Base-by-base conservation (phyloP, 2,797 vertebrate species). In the Myoxocephalus aenaeus region DNA sequence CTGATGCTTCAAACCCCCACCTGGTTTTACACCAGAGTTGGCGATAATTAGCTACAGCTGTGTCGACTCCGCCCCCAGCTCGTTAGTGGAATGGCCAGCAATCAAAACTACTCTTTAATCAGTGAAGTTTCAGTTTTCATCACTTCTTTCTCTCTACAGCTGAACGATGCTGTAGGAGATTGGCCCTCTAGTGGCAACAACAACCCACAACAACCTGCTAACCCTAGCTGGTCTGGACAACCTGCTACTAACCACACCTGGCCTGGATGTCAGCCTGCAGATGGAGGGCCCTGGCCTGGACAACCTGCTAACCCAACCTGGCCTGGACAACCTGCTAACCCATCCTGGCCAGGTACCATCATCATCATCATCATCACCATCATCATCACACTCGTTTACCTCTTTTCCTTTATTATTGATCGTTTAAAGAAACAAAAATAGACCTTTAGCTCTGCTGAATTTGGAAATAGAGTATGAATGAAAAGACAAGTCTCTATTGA, bases 161-260 rank as follows among this genome's bases (percentile, higher is more conserved):
- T 90, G 34, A 14, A n/a, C 7, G 87, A 89, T 0, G 87, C 86
- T 62, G 76, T 90, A 0, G 64, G 50, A 2, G 72, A 5, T 17
- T 73, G 79, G 80, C 67, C 80, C 3, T 0, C 34, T 40, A 22
- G 12, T 29, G 61, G 12, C 9, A 65, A 32, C 50, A 81, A 65
- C 13, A 38, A 38, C 36, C 8, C 38, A 38, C 42, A 44, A 44
- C 73, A 66, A 50, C 2, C 29, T 32, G 5, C 29, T 32, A 32
- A 32, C 29, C 29, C 29, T 4, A 36, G 38, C 29, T 32, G 29
- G 29, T 3, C 29, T 32, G 29, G 29, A 44, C 73, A 66, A 50
- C 34, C 48, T 51, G 5, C 29, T 32, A 32, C 29, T 61, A 56
- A 53, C 3, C 65, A 76, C 10, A 36, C 44, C 29, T 32, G 29